These are phyloP conservation scores for Mya arenaria DNA, from an alignment of 1,140 invertebrate species.

Conservation along the genomic window DNA sequence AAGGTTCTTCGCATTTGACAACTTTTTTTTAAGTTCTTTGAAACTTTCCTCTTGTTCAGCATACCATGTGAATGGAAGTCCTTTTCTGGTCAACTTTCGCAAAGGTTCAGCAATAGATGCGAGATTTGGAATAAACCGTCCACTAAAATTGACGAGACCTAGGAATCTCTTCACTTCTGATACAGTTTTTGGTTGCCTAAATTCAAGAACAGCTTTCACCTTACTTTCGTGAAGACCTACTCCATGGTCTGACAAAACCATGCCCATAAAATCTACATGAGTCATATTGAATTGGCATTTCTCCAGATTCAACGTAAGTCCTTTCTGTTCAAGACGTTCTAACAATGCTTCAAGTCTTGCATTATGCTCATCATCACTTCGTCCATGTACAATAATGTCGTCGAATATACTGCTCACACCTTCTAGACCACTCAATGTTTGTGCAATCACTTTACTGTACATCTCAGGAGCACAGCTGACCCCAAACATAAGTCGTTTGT, in stretches of 20 bases:
- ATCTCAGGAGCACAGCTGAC: constrained; percentile 16
- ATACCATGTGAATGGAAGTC: neutral
- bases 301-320: neutral
- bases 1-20: too few species aligned
- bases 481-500: constrained; percentile 47
- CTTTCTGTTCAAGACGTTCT: too few species aligned
- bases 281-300: constrained; percentile 6
- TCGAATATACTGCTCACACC: constrained; percentile 19
- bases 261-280: too few species aligned
- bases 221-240: too few species aligned
- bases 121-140: neutral
- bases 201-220: too few species aligned
- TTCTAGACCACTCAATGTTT: neutral
- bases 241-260: too few species aligned
- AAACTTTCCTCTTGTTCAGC: neutral
- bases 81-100: neutral
- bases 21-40: neutral
- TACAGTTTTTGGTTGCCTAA: too few species aligned
- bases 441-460: neutral
- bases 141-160: neutral
- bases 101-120: neutral
- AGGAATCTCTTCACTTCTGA: neutral
- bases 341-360: neutral
- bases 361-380: neutral
- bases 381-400: constrained; percentile 1